Evolutionary conservation across 2,888 invertebrate species (phyloP).

Genomic region (Caenorhabditis macrosperma): DNA sequence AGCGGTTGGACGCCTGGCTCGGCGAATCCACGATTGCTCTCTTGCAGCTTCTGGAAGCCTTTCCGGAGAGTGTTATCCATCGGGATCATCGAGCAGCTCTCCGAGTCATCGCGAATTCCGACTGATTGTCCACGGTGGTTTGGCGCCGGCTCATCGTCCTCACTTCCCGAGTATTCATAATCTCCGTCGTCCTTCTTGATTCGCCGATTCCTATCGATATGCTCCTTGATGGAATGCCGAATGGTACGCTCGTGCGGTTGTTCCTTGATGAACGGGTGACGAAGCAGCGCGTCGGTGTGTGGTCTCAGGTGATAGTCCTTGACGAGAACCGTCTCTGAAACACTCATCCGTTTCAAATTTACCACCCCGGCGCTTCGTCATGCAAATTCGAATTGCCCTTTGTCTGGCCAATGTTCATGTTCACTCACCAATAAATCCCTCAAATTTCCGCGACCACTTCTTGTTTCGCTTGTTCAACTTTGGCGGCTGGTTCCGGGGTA

Average conservation of each 20-base stretch:
- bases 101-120: conserved; percentile 53
- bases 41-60: conserved; percentile 98
- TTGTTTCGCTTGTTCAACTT: conserved; percentile 86
- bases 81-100: conserved; percentile 88
- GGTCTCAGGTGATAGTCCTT: conserved; percentile 99
- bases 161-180: conserved; percentile 93
- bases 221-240: conserved; percentile 97
- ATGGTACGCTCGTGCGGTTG: conserved; percentile 99
- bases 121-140: conserved; percentile 43
- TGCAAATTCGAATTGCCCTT: not conserved
- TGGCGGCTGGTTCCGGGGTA: conserved; percentile 91
- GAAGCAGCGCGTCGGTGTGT: conserved; percentile 94
- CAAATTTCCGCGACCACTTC: conserved; percentile 90
- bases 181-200: conserved; percentile 85
- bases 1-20: conserved; percentile 74
- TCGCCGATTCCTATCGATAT: conserved; percentile 88
- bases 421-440: conserved; percentile 87
- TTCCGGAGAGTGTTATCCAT: conserved; percentile 94
- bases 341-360: not conserved
- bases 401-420: not conserved
- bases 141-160: conserved; percentile 92
- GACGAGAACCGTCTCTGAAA: conserved; percentile 90
- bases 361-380: not conserved
- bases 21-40: conserved; percentile 72
- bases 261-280: conserved; percentile 95